These are phyloP conservation scores for Odontocolon sp. DNA, from an alignment of 2,888 invertebrate species.

Conservation along the genomic window DNA sequence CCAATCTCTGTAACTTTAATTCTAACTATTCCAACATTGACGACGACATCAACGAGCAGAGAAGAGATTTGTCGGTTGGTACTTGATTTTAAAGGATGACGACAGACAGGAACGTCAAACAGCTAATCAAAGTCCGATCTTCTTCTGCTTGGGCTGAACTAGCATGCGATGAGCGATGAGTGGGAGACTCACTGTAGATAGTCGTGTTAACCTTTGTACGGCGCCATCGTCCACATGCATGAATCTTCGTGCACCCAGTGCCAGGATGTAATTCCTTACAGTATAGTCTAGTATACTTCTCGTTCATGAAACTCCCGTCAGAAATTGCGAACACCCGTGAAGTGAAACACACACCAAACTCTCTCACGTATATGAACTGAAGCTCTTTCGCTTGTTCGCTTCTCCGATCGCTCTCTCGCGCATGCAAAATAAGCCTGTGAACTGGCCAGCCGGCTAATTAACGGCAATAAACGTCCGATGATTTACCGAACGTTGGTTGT, in stretches of 20 bases:
- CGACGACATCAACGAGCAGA: conserved; percentile 48
- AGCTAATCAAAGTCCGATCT: conserved; percentile 55
- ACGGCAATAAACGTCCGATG: conserved; percentile 77
- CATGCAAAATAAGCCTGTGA: conserved; percentile 71
- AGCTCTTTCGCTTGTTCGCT: conserved; percentile 25
- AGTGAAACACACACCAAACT: conserved; percentile 46
- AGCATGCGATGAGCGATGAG: conserved; percentile 32
- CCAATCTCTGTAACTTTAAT: too few species aligned
- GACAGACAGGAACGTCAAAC: conserved; percentile 56
- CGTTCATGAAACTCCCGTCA: conserved; percentile 39
- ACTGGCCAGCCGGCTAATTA: conserved; percentile 73
- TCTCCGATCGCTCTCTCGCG: conserved; percentile 42
- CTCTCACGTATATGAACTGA: conserved; percentile 60
- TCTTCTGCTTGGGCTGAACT: conserved; percentile 19
- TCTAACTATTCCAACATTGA: neutral
- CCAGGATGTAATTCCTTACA: conserved; percentile 28
- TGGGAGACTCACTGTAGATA: conserved; percentile 39
- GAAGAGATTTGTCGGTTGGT: conserved; percentile 52
- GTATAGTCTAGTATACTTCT: neutral
- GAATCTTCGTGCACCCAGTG: conserved; percentile 11
- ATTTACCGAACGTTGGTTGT: conserved; percentile 71
- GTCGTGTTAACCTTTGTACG: conserved; percentile 68
- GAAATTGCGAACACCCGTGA: too few species aligned
- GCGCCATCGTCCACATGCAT: conserved; percentile 60
- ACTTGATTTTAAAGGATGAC: conserved; percentile 47